Evolutionary conservation across 1,140 invertebrate genomes (phyloP), one percentile per base, ranked within the genome.

Genomic region (Rhopalosiphum maidis): DNA sequence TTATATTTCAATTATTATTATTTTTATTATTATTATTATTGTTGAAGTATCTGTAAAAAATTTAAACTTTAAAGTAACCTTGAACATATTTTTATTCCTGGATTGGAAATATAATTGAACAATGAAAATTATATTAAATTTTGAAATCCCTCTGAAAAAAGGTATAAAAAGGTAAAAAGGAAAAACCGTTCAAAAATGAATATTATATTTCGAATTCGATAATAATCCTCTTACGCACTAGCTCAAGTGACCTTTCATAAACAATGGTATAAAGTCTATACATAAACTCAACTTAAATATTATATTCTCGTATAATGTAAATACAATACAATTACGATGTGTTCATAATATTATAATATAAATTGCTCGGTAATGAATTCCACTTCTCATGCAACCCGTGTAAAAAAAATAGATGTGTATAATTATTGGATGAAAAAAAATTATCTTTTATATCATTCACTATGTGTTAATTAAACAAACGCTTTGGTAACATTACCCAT

Each of bases 281-380:
- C 41, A 15, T 85, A 46, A 18, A 87, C 85, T 25, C 83, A 83
- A 83, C 82, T 35, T 37, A 7, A 41, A 83, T 37, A 83, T 22
- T 83, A 41, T 83, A 83, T 83, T 37, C 35, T 77, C 4, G n/a
- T 77, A 18, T n/a, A n/a, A 18, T 68, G 60, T n/a, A 77, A 18
- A 77, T 77, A 77, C 60, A n/a, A 77, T 77, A 77, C 60, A 77
- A 77, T 77, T n/a, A n/a, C 60, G n/a, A 77, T n/a, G 60, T 77
- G n/a, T 77, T 77, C 60, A 77, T n/a, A 77, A 77, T 35, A 77
- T n/a, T 77, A 77, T 77, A 77, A 77, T 77, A 77, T 77, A 77
- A 77, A 77, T n/a, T 77, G n/a, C 60, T 6, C n/a, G 60, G n/a
- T n/a, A 77, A n/a, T n/a, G 3, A 77, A 77, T n/a, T 77, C 15